Evolutionary conservation across 2,888 invertebrate species (phyloP).

Genomic region (Hyposoter dolosus): DNA sequence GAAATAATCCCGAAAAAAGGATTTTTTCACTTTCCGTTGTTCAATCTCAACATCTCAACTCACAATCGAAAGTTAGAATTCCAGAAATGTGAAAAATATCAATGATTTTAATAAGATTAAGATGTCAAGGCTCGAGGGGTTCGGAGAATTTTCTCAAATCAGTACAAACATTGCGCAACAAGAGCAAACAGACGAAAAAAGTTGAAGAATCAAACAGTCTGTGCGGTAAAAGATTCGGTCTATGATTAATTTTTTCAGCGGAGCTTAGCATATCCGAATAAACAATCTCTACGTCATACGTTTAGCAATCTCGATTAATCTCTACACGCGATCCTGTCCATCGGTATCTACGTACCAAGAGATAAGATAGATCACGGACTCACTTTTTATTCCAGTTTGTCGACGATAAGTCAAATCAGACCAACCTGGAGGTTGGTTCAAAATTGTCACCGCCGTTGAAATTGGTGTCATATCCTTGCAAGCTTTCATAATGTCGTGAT

Average conservation of each 20-base stretch:
- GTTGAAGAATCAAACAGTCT: no score
- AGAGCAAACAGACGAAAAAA: no score
- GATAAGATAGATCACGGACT: constrained; percentile 60
- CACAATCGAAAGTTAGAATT: not conserved
- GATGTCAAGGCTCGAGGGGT: not conserved
- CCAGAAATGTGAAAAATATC: not conserved
- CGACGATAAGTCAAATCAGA: constrained; percentile 29
- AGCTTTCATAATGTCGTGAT: constrained; percentile 6
- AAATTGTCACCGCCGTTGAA: not conserved
- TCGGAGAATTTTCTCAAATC: not conserved
- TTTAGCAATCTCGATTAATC: constrained; percentile 23
- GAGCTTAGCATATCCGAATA: not conserved
- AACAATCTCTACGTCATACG: not conserved
- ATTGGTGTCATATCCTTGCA: not conserved
- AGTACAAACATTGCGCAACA: no score
- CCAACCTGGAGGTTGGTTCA: constrained; percentile 1
- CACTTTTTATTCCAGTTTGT: constrained; percentile 31
- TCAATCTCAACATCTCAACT: no score
- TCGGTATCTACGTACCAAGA: constrained; percentile 25
- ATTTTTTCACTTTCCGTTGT: not conserved
- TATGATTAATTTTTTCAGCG: not conserved
- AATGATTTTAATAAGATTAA: not conserved
- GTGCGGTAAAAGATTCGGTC: not conserved
- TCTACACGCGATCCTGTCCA: constrained; percentile 15
- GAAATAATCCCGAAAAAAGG: no score